Evolutionary conservation across 2,797 vertebrate species (phyloP).

Genomic region (Enteromius anoplus): DNA sequence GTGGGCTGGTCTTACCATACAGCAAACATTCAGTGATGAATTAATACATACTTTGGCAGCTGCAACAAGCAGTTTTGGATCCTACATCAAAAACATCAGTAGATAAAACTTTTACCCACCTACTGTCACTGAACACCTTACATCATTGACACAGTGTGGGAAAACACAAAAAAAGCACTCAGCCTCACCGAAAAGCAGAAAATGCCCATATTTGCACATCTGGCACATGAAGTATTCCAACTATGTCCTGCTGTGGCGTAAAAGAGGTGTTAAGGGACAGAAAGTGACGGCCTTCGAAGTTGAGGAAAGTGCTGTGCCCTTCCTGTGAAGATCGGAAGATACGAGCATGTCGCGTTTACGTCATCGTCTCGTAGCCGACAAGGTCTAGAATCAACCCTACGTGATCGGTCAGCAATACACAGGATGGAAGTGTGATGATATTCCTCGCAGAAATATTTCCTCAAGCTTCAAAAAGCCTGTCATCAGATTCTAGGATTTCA

Average conservation of each 20-base stretch:
- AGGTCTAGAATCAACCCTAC: constrained; percentile 41
- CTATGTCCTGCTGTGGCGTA: constrained; percentile 63
- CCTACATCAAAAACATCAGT: constrained; percentile 24
- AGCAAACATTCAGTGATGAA: constrained; percentile 16
- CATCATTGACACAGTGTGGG: constrained; percentile 28
- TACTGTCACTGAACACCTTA: constrained; percentile 33
- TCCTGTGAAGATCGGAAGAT: constrained; percentile 76
- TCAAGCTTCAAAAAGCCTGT: constrained; percentile 20
- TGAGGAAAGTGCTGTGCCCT: constrained; percentile 75
- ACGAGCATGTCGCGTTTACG: constrained; percentile 49
- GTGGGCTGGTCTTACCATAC: constrained; percentile 14
- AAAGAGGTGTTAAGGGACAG: constrained; percentile 63
- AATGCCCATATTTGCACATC: constrained; percentile 70
- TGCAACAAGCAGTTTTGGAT: constrained; percentile 26
- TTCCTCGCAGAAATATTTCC: constrained; percentile 44
- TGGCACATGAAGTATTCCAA: constrained; percentile 58
- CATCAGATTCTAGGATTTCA: constrained; percentile 39
- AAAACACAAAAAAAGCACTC: constrained; percentile 53
- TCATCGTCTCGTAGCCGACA: constrained; percentile 28
- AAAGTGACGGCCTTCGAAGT: constrained; percentile 72
- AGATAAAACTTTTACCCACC: constrained; percentile 19
- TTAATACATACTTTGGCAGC: constrained; percentile 15
- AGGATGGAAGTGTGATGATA: constrained; percentile 44
- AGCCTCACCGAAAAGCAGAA: constrained; percentile 33
- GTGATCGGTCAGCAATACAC: constrained; percentile 51